Evolutionary conservation across 2,888 invertebrate genomes (phyloP).

Genomic region (Beris morrisii): DNA sequence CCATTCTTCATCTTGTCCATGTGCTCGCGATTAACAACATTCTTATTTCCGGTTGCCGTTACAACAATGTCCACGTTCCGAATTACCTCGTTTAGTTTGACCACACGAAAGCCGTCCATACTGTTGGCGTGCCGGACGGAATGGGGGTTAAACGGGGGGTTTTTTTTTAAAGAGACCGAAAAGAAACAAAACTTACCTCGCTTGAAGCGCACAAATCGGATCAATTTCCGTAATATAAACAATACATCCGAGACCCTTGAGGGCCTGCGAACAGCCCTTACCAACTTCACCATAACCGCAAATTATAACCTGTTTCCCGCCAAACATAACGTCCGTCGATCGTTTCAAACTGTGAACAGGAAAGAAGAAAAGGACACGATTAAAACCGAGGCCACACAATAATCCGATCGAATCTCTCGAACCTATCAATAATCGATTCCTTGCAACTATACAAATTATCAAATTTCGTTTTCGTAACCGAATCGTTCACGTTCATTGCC

Average conservation of each 20-base stretch:
- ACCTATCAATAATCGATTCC: conserved; percentile 86
- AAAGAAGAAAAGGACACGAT: too few species aligned
- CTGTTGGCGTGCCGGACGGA: conserved; percentile 38
- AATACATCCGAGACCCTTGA: conserved; percentile 92
- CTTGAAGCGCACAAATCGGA: conserved; percentile 96
- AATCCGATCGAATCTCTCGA: conserved; percentile 33
- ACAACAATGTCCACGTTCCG: conserved; percentile 93
- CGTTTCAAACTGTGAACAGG: conserved; percentile 55
- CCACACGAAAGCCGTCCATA: conserved; percentile 96
- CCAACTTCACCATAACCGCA: conserved; percentile 98
- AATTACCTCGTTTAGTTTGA: conserved; percentile 91
- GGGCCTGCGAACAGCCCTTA: conserved; percentile 93
- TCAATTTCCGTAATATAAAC: conserved; percentile 90
- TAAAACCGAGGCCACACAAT: conserved; percentile 7
- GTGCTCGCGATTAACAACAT: conserved; percentile 91
- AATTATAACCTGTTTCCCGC: conserved; percentile 93
- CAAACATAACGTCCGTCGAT: conserved; percentile 87
- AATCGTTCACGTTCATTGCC: conserved; percentile 98
- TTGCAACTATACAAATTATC: conserved; percentile 96
- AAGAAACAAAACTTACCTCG: conserved; percentile 62
- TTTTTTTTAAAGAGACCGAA: too few species aligned
- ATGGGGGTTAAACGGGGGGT: neutral
- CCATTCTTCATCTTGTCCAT: conserved; percentile 97
- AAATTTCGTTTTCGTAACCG: conserved; percentile 97
- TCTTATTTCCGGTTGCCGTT: conserved; percentile 97